Evolutionary conservation across 2,797 vertebrate species (phyloP), one percentile per base, ranked within the genome.

Genomic region (Sylvia borin): DNA sequence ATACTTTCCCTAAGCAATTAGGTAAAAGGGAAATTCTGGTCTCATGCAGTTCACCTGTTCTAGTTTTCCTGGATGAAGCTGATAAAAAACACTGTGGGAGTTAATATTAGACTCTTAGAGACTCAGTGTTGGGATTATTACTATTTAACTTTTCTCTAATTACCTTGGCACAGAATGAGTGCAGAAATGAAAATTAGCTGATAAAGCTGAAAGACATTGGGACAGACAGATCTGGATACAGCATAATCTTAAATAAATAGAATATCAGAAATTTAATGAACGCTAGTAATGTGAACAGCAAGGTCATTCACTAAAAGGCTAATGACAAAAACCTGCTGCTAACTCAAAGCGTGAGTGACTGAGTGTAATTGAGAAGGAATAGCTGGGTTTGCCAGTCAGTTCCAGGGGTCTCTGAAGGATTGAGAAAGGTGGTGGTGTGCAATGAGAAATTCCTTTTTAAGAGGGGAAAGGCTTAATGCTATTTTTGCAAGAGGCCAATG

Each of bases 61-160:
- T 67, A 72, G 82, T 94, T 87, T 89, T 85, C 53, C 50, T 74
- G 31, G 31, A 38, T 71, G 17, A 11, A 53, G 1, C 40, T 90
- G 65, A 64, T 87, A 42, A 79, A 90, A 70, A 29, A 4, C 32
- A 16, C 22, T 9, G 13, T 58, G 22, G 34, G 48, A 82, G 15
- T 91, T 76, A 79, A 68, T 68, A 58, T 18, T 66, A 55, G 24
- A 70, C 5, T 76, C 43, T 51, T 72, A 47, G 42, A 73, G 55
- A 71, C 11, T 71, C 75, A 36, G 18, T 48, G 32, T 79, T 87
- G n/a, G 11, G 25, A 13, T 42, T 80, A 67, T 34, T 81, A 66
- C 91, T 90, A 54, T 90, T 85, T 92, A 57, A 60, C 42, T 91
- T 90, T 90, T 88, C 55, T 67, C 45, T 85, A 58, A 83, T 88